These are phyloP conservation scores for Sander lucioperca DNA, from an alignment of 2,113 vertebrate genomes.

Conservation along the genomic window DNA sequence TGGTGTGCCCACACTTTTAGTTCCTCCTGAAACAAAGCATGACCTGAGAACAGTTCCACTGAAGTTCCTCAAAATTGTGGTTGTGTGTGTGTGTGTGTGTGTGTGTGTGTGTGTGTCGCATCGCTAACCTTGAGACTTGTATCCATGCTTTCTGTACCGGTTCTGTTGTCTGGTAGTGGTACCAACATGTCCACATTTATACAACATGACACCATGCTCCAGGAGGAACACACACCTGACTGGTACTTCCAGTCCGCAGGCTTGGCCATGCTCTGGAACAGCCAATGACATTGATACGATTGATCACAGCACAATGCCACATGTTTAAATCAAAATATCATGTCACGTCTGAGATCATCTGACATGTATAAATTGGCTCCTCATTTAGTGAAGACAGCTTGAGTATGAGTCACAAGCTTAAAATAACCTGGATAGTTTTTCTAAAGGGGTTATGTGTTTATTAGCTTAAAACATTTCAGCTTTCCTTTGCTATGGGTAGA, in stretches of 20 bases:
- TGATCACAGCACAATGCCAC: not conserved
- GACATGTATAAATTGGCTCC: not conserved
- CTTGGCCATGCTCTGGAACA: constrained; percentile 88
- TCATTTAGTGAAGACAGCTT: not conserved
- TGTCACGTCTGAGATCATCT: not conserved
- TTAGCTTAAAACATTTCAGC: not conserved
- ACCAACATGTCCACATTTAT: constrained; percentile 89
- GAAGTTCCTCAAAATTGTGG: not conserved
- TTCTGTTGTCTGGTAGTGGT: constrained; percentile 81
- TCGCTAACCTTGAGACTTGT: constrained; percentile 86
- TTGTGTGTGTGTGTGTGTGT: not conserved
- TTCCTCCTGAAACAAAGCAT: constrained; percentile 85
- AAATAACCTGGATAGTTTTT: not conserved
- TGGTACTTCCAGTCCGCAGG: constrained; percentile 98
- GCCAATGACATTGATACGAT: not conserved
- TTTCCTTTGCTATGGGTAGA: not conserved
- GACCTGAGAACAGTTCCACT: constrained; percentile 17
- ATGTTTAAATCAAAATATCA: not conserved
- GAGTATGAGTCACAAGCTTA: not conserved
- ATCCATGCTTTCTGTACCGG: constrained; percentile 80
- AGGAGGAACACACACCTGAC: constrained; percentile 86
- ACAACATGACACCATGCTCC: constrained; percentile 88
- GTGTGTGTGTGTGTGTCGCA: not conserved
- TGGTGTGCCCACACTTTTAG: constrained; percentile 90
- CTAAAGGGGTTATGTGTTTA: not conserved